Evolutionary conservation across 1,140 invertebrate genomes (phyloP).

Genomic region (Lepidurus apus): DNA sequence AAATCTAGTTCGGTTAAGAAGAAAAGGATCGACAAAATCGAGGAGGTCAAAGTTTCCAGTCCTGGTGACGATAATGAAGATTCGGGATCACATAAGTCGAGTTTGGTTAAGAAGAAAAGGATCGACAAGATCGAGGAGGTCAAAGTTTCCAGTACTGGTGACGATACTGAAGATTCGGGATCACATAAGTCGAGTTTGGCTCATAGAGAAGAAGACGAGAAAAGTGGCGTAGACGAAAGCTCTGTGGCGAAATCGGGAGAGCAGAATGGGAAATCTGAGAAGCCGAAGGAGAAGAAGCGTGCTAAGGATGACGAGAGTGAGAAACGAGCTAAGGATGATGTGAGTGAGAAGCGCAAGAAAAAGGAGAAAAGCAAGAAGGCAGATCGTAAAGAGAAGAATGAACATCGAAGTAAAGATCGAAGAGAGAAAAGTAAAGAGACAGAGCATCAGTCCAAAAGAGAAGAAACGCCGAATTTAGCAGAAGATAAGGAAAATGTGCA

Average conservation of each 20-base stretch:
- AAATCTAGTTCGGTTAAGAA: neutral
- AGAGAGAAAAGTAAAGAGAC: constrained; percentile 23
- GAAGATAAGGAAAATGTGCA: constrained; percentile 8
- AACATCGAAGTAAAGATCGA: constrained; percentile 1
- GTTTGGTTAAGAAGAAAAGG: neutral
- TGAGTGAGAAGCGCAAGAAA: constrained; percentile 26
- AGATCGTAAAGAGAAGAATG: constrained; percentile 23
- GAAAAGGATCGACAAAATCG: neutral
- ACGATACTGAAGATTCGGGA: neutral
- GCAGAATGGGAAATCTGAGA: constrained; percentile 28
- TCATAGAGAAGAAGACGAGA: neutral
- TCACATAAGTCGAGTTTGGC: constrained; percentile 5
- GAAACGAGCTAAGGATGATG: constrained; percentile 33
- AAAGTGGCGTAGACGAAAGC: neutral
- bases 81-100: neutral
- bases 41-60: constrained; percentile 20
- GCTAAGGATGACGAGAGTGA: constrained; percentile 23
- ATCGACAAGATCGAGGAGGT: constrained; percentile 18
- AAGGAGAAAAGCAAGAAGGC: constrained; percentile 32
- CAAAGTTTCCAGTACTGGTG: neutral
- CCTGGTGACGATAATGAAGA: neutral
- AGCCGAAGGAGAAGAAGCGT: constrained; percentile 29
- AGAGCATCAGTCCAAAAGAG: neutral
- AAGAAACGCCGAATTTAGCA: neutral
- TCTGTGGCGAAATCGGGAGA: neutral